These are phyloP conservation scores for Drosophila mimica DNA, from an alignment of 2,888 invertebrate species.

Conservation along the genomic window DNA sequence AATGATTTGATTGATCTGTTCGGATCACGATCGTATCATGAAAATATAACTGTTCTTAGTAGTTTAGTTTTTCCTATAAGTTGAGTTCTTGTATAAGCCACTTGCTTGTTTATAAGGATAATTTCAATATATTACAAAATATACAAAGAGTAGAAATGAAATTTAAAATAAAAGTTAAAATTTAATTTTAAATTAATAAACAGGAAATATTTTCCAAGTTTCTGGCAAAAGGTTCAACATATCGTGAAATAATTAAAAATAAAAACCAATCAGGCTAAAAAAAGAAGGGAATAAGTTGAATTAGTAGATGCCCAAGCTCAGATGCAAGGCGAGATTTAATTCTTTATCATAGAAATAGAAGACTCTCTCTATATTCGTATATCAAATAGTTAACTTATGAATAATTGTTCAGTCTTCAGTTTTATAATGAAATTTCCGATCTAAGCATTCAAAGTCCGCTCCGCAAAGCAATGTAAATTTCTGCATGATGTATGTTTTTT, in stretches of 20 bases:
- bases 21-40: too few species aligned
- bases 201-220: not conserved
- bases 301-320: too few species aligned
- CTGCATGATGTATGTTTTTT: not conserved
- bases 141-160: not conserved
- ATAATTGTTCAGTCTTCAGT: too few species aligned
- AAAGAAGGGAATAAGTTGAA: not conserved
- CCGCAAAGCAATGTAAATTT: too few species aligned
- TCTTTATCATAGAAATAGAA: too few species aligned
- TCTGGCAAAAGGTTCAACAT: not conserved
- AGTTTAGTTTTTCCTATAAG: not conserved
- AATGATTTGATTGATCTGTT: not conserved
- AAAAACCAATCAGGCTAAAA: not conserved
- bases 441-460: too few species aligned
- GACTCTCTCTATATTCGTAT: too few species aligned
- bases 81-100: not conserved
- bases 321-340: too few species aligned
- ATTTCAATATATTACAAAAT: not conserved
- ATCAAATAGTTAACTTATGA: too few species aligned
- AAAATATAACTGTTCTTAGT: not conserved
- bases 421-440: too few species aligned
- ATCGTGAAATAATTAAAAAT: not conserved
- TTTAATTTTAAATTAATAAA: not conserved
- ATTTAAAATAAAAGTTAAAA: not conserved
- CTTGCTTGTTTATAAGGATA: not conserved